These are phyloP conservation scores for Corapipo altera DNA, from an alignment of 2,113 vertebrate genomes.

Conservation along the genomic window DNA sequence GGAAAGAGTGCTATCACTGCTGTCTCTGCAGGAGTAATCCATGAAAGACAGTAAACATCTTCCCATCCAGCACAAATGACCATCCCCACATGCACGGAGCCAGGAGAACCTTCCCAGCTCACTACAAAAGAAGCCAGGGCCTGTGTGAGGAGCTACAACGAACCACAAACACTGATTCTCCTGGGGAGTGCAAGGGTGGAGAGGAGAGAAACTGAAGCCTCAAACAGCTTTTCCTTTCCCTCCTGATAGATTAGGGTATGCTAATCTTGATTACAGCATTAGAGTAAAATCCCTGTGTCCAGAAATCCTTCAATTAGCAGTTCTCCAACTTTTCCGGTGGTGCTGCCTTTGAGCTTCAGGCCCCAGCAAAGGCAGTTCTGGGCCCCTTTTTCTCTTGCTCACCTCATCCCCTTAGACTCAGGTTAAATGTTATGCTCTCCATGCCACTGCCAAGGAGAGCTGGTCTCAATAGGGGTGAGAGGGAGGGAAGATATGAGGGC, in stretches of 20 bases:
- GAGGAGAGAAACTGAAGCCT: background rate
- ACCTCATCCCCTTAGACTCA: background rate
- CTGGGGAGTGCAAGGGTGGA: background rate
- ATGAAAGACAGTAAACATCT: background rate
- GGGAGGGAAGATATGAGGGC: background rate
- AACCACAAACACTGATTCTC: background rate
- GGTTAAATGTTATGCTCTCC: background rate
- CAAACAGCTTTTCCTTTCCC: background rate
- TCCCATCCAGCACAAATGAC: background rate
- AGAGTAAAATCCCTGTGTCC: background rate
- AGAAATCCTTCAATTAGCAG: background rate
- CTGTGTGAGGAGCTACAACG: background rate
- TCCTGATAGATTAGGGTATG: background rate
- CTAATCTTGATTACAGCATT: background rate
- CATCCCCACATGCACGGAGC: accelerated
- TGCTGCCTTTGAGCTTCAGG: background rate
- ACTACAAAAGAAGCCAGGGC: background rate
- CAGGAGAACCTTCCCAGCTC: background rate
- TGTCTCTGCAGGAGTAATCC: background rate
- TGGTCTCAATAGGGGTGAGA: background rate
- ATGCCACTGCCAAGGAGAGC: background rate
- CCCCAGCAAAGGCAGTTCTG: background rate
- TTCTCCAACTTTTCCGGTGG: background rate
- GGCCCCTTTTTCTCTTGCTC: background rate
- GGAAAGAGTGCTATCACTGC: background rate